Conservation (phyloP, 2,888 invertebrate genomes). For the Agonopterix subpropinquella region DNA sequence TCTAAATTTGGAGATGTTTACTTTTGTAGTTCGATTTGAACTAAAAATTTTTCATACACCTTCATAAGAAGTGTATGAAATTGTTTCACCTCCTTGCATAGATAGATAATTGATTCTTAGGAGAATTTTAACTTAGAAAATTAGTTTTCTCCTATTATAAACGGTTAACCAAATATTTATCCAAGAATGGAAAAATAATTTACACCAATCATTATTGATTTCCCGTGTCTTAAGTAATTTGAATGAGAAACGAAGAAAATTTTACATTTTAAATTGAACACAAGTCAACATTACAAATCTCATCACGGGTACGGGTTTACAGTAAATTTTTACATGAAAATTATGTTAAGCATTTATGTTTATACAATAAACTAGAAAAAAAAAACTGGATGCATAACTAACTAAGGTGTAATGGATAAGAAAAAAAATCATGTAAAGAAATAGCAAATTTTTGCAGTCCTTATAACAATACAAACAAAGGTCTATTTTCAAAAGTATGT, state of each 20-base stretch:
- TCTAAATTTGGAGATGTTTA: conserved; percentile 4
- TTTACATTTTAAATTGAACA: conserved; percentile 8
- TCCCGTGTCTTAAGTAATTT: conserved; percentile 25
- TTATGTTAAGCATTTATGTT: conserved; percentile 6
- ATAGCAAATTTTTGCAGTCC: conserved; percentile 64
- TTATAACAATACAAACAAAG: conserved; percentile 49
- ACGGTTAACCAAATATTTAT: conserved; percentile 12
- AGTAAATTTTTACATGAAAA: conserved; percentile 9
- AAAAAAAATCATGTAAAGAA: conserved; percentile 48
- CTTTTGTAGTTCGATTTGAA: not conserved
- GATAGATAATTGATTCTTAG: conserved; percentile 39
- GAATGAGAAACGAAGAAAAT: conserved; percentile 15
- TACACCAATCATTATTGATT: conserved; percentile 26
- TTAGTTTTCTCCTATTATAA: conserved; percentile 22
- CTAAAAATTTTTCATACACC: conserved; percentile 9
- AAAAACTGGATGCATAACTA: conserved; percentile 27
- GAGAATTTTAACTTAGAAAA: conserved; percentile 44
- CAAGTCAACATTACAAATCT: conserved; percentile 5
- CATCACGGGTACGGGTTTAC: conserved; percentile 4
- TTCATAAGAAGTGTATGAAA: conserved; percentile 17
- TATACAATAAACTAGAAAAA: conserved; percentile 15
- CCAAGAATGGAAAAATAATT: conserved; percentile 5
- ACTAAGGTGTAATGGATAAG: conserved; percentile 36
- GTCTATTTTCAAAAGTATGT: conserved; percentile 47
- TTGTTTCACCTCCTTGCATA: conserved; percentile 17